phyloP scores from a whole-genome alignment of 2,888 invertebrate genomes.

The Apamea epomidion region DNA sequence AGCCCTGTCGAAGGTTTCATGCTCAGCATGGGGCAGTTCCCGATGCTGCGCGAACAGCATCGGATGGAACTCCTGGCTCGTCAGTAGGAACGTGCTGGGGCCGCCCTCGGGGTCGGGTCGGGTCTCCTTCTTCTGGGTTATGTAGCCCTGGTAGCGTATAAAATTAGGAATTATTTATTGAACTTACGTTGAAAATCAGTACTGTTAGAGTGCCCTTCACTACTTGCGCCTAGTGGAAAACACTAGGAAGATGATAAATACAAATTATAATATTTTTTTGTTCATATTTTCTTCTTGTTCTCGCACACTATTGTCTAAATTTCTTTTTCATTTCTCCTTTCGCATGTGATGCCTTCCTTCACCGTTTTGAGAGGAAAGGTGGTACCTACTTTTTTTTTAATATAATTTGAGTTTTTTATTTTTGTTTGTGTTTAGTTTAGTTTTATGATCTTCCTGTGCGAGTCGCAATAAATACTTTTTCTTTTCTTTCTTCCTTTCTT shows the following conservation, averaged over 20 bases:
- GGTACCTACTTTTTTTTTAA: too few relatives aligned
- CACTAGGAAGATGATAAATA: neutral
- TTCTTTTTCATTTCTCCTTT: too few relatives aligned
- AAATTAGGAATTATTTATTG: neutral
- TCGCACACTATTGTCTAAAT: too few relatives aligned
- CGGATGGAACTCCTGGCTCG: constrained; percentile 99
- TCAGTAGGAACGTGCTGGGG: constrained; percentile 91
- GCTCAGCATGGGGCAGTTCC: constrained; percentile 91
- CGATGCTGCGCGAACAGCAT: constrained; percentile 94
- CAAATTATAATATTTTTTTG: neutral
- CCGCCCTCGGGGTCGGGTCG: constrained; percentile 89
- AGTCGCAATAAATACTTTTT: too few relatives aligned
- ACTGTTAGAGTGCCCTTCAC: neutral
- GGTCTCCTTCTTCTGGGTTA: constrained; percentile 96
- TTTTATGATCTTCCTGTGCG: too few relatives aligned
- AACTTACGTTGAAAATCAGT: neutral
- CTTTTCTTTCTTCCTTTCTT: too few relatives aligned
- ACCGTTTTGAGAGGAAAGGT: too few relatives aligned
- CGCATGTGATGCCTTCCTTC: too few relatives aligned
- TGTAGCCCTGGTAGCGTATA: constrained; percentile 91
- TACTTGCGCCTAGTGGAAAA: neutral
- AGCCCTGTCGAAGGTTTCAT: constrained; percentile 95
- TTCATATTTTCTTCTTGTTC: too few relatives aligned
- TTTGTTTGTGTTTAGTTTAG: too few relatives aligned
- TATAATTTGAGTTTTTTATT: too few relatives aligned